A percentile compares a stretch with the other conserved stretches of the same genome.
Evolutionary conservation across 2,797 vertebrate genomes (phyloP).

Genomic region (Malurus splendens): DNA sequence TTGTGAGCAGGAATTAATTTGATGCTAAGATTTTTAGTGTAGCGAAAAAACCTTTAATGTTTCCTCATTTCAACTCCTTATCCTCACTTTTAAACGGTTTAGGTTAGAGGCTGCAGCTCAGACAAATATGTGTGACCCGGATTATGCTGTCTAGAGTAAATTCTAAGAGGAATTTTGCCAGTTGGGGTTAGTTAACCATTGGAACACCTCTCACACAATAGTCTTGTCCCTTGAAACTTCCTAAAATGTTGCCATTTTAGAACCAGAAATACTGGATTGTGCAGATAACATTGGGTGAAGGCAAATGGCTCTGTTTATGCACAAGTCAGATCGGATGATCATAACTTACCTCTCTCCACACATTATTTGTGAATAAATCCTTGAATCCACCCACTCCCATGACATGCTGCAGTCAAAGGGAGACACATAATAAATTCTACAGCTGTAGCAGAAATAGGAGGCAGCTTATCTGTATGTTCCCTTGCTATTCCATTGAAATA

Average conservation of each 20-base stretch:
- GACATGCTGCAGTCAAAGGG: not conserved
- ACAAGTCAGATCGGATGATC: not conserved
- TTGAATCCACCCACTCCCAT: not conserved
- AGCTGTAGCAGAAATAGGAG: conserved; percentile 13
- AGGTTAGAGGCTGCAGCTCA: conserved; percentile 34
- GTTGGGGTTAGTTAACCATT: not conserved
- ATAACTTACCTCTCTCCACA: not conserved
- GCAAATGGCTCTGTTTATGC: not conserved
- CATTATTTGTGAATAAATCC: not conserved
- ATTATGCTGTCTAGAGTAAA: conserved; percentile 48
- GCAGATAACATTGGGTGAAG: not conserved
- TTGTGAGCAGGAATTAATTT: not conserved
- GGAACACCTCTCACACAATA: not conserved
- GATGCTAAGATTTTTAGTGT: not conserved
- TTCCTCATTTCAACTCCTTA: conserved; percentile 55
- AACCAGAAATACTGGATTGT: not conserved
- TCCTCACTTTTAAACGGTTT: conserved; percentile 44
- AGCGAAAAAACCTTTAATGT: not conserved
- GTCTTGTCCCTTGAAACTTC: not conserved
- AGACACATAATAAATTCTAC: not conserved
- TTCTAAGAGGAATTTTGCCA: conserved; percentile 30
- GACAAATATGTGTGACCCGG: not conserved
- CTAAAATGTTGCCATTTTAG: not conserved
- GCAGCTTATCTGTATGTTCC: not conserved
- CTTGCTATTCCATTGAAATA: not conserved